Evolutionary conservation across 1,140 invertebrate genomes (phyloP), one percentile per base, ranked within the genome.

Genomic region (Dreissena polymorpha): DNA sequence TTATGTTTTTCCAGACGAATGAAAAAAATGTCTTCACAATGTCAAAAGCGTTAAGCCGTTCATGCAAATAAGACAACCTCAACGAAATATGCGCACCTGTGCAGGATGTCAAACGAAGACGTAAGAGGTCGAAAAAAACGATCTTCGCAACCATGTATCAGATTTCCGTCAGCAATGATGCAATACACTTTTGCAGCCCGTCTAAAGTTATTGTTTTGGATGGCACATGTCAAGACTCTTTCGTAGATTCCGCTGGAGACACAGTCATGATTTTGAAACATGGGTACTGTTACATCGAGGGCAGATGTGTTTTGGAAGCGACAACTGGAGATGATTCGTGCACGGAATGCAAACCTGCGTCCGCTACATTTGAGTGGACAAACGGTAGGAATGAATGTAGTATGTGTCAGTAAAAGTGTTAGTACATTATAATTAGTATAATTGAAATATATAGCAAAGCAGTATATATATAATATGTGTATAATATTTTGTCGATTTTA

Each of bases 111-210:
- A 53, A 21, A 0, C 21, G 6, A 51, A 14, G 16, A 29, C 6
- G 10, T 21, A 51, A 55, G 53, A 18, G 72, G n/a, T 55, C 50
- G 21, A 29, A 18, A 23, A 18, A 74, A 14, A 55, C 60, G 8
- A 21, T 16, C 0, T 23, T 14, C 0, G 27, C 74, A n/a, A 14
- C 18, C 12, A 77, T 67, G 64, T 23, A 51, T 25, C 39, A 21
- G 10, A n/a, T 77, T 25, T 77, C 74, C 7, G 60, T 77, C 6
- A 77, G 74, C 25, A 65, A 77, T 25, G 74, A 77, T 18, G 74
- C 60, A 13, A 65, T 29, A 49, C 23, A 77, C 51, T 77, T 64
- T 67, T 23, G 74, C 21, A 25, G 13, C 3, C 49, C 16, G 10
- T 39, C 63, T 10, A 13, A 7, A 51, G 74, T 77, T 10, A 49